A percentile compares a stretch with the other conserved stretches of the same genome.
Evolutionary conservation across 2,888 invertebrate species (phyloP).

Genomic region (Megaustenia siamemsis): DNA sequence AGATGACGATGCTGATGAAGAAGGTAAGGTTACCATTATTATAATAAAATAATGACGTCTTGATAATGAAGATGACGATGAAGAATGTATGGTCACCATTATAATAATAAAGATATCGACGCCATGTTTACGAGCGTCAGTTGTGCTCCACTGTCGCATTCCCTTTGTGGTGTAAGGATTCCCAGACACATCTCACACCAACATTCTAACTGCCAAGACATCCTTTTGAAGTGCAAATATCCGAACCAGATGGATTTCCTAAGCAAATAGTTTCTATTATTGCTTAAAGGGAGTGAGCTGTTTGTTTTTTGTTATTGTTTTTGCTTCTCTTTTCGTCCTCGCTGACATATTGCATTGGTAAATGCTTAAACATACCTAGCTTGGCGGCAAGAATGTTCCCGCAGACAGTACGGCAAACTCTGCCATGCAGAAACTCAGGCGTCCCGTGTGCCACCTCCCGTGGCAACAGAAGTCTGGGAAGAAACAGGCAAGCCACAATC

Average conservation of each 20-base stretch:
- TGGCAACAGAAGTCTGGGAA: background rate
- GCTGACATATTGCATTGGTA: conserved; percentile 46
- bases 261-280: conserved; percentile 51
- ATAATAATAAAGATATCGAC: background rate
- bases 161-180: background rate
- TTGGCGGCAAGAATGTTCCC: conserved; percentile 30
- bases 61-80: background rate
- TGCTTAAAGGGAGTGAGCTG: conserved; percentile 43
- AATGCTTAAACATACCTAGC: conserved; percentile 37
- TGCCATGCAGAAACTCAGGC: background rate
- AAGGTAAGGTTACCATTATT: no score
- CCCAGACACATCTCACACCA: conserved; percentile 7
- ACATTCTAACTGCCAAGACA: conserved; percentile 10
- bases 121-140: background rate
- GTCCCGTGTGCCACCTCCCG: background rate
- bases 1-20: no score
- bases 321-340: conserved; percentile 14
- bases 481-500: conserved; percentile 9
- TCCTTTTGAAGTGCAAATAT: conserved; percentile 38
- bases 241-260: conserved; percentile 35
- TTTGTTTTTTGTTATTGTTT: conserved; percentile 44
- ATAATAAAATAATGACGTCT: no score
- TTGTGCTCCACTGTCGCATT: background rate
- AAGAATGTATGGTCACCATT: no score
- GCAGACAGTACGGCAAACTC: background rate